phyloP scores from a whole-genome alignment of 2,888 invertebrate genomes.

The Drosophila tanythrix region DNA sequence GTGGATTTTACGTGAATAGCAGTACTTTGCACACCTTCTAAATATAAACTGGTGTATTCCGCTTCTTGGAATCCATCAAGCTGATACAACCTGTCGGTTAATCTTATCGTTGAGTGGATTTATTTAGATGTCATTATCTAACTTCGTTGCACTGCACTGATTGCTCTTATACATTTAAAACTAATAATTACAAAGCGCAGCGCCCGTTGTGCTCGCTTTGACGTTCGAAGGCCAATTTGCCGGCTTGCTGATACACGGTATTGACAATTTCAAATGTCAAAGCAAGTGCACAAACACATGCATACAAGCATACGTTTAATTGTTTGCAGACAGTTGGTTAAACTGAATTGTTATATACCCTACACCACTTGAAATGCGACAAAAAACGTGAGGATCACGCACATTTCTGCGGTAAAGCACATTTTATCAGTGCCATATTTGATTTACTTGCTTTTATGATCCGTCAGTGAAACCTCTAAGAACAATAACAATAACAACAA shows the following conservation, averaged over 20 bases:
- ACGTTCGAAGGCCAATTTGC: conserved; percentile 49
- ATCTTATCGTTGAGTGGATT: conserved; percentile 58
- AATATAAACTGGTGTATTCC: conserved; percentile 13
- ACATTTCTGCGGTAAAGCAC: background rate
- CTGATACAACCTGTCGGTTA: conserved; percentile 13
- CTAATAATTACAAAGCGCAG: conserved; percentile 40
- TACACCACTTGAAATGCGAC: conserved; percentile 16
- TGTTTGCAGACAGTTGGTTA: conserved; percentile 22
- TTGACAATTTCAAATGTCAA: conserved; percentile 42
- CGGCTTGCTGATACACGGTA: conserved; percentile 40
- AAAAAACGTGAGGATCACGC: background rate
- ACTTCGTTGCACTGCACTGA: conserved; percentile 46
- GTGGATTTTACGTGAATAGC: conserved; percentile 7
- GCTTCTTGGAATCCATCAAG: conserved; percentile 41
- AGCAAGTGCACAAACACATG: conserved; percentile 3
- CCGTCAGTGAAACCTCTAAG: background rate
- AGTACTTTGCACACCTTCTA: conserved; percentile 28
- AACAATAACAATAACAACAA: conserved; percentile 10
- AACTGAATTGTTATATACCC: conserved; percentile 20
- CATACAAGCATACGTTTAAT: background rate
- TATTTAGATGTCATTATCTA: conserved; percentile 53
- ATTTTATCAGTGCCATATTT: conserved; percentile 1
- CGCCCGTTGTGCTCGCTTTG: conserved; percentile 34
- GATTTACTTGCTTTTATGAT: conserved; percentile 23
- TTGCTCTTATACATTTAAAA: conserved; percentile 54